phyloP scores from a whole-genome alignment of 1,140 invertebrate genomes.

The Stenopsyche tienmushanensis region DNA sequence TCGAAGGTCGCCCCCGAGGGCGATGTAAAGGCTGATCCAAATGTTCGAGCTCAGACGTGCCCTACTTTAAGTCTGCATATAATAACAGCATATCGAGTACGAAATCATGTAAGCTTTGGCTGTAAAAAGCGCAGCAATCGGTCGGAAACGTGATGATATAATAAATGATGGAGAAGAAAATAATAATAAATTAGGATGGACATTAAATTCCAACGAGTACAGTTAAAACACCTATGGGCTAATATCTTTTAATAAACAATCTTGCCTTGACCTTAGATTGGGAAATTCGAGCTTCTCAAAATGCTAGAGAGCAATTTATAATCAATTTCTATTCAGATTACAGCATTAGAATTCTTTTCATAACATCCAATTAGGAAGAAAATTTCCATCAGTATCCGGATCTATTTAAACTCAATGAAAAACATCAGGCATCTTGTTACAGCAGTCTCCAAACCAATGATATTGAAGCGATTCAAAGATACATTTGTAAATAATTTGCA shows the following conservation, averaged over 20 bases:
- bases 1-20: too few species aligned
- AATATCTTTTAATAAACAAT: neutral
- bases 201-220: slow-evolving; percentile 1
- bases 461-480: too few species aligned
- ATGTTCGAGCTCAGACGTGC: too few species aligned
- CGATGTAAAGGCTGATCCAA: too few species aligned
- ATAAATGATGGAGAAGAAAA: neutral
- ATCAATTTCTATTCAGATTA: neutral
- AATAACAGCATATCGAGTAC: neutral
- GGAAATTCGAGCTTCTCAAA: neutral
- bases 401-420: neutral
- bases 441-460: too few species aligned
- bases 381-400: too few species aligned
- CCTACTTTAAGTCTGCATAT: too few species aligned
- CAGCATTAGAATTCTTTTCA: neutral
- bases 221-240: slow-evolving; percentile 9
- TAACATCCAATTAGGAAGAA: too few species aligned
- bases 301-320: neutral
- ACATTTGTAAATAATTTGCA: neutral
- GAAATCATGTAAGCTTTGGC: neutral
- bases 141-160: neutral
- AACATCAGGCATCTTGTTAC: neutral
- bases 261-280: neutral
- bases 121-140: neutral
- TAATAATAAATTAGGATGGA: slow-evolving; percentile 6